These are phyloP conservation scores for Ptyas mucosa DNA, from an alignment of 2,113 vertebrate species.

Conservation along the genomic window DNA sequence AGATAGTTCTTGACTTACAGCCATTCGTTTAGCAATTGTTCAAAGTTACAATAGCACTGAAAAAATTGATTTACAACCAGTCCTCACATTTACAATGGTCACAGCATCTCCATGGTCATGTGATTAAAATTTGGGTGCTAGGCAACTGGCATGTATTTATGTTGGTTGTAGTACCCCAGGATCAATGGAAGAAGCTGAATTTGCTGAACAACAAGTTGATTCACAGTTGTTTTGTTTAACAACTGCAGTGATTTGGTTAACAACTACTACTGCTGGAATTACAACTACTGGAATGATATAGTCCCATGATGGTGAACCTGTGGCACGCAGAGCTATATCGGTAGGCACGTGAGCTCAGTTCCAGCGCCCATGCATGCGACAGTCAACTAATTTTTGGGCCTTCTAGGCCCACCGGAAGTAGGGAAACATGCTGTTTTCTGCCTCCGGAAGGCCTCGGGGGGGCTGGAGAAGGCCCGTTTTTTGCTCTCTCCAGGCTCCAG, in stretches of 20 bases:
- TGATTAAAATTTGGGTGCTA: not conserved
- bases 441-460: too few relatives aligned
- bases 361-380: too few relatives aligned
- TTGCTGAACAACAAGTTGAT: not conserved
- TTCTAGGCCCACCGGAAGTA: too few relatives aligned
- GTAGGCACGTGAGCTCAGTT: too few relatives aligned
- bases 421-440: too few relatives aligned
- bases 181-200: not conserved
- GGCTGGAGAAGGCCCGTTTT: too few relatives aligned
- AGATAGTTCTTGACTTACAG: not conserved
- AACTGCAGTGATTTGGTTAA: not conserved
- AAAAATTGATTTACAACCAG: not conserved
- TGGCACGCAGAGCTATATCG: too few relatives aligned
- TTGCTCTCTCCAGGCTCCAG: too few relatives aligned
- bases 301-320: too few relatives aligned
- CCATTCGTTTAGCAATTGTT: not conserved
- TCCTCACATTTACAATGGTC: not conserved
- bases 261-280: not conserved
- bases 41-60: not conserved
- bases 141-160: not conserved
- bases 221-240: not conserved
- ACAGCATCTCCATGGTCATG: not conserved
- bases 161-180: not conserved
- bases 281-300: not conserved
- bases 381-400: too few relatives aligned